Evolutionary conservation across 2,113 vertebrate genomes (phyloP).

Genomic region (Hoplias malabaricus): DNA sequence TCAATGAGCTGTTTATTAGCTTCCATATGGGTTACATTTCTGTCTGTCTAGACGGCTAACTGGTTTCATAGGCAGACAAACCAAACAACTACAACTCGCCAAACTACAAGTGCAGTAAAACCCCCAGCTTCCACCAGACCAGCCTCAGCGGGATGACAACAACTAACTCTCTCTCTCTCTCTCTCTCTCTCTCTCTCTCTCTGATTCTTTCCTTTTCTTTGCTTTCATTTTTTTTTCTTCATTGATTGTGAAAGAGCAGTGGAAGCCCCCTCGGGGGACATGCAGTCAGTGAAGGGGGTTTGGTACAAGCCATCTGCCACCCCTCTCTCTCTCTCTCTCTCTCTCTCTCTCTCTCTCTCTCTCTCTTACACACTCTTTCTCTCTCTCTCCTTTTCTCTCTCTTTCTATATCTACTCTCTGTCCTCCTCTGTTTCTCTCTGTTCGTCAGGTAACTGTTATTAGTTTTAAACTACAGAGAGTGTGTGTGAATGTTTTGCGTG

Average conservation of each 20-base stretch:
- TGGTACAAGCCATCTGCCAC: constrained; percentile 98
- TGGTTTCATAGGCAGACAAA: too few relatives aligned
- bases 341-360: constrained; percentile 53
- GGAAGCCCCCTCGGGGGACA: constrained; percentile 78
- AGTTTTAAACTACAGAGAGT: too few relatives aligned
- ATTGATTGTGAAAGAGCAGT: constrained; percentile 91
- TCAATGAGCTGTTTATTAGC: too few relatives aligned
- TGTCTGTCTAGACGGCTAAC: not conserved
- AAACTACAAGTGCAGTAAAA: not conserved
- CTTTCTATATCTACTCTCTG: constrained; percentile 26
- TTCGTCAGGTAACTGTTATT: too few relatives aligned
- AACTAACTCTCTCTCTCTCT: not conserved
- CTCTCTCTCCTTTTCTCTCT: not conserved
- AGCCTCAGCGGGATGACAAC: not conserved
- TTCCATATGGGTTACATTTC: too few relatives aligned
- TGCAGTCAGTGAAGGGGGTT: constrained; percentile 71
- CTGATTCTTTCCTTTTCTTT: constrained; percentile 79
- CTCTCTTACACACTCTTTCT: constrained; percentile 30
- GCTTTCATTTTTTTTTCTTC: constrained; percentile 91
- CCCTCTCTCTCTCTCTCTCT: constrained; percentile 90
- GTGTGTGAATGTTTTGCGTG: too few relatives aligned
- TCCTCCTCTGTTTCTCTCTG: constrained; percentile 55
- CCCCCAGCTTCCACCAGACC: not conserved
- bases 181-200: constrained; percentile 46
- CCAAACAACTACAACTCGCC: not conserved